Evolutionary conservation across 2,888 invertebrate genomes (phyloP), one percentile per base, ranked within the genome.

Genomic region (Iphiclides podalirius): DNA sequence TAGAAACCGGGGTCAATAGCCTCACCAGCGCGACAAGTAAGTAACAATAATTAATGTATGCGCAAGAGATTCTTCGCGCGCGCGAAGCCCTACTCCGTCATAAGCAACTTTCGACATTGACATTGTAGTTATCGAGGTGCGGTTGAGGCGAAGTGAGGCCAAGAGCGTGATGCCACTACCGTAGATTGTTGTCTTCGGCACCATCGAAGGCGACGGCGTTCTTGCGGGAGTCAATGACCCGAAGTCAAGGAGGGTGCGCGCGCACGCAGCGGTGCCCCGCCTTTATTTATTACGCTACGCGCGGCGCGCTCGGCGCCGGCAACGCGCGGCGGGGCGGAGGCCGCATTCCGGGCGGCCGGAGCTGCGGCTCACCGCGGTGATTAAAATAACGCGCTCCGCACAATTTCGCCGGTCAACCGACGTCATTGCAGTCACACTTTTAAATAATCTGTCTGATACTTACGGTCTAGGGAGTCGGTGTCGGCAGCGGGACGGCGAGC

Each of bases 211-310:
- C 58, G 66, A 57, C 61, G 63, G 73, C 68, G 67, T 70, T 60
- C 69, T 72, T 70, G 66, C 69, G 61, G 64, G 75, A 79, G 87
- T 87, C 87, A 86, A 84, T 81, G 87, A 86, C 87, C 87, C 67
- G 77, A 72, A 79, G 78, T 73, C 82, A 79, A 47, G 84, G 85
- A 84, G 79, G 82, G 84, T 86, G 86, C 85, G 86, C 85, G 79
- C 86, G 85, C 86, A 85, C 82, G 80, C 81, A 83, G 78, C 82
- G 80, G 83, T 82, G 85, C 87, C 85, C 87, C 85, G 85, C 86
- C 85, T 87, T 87, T 87, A 86, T 86, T 87, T 86, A 86, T 86
- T 87, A 87, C 86, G 82, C 79, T 84, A 83, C 85, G 84, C 78
- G 84, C 82, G 79, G 78, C 70, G 75, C 51, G 61, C 58, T 58